phyloP scores from a whole-genome alignment of 2,888 invertebrate species.

The Phortica magna region DNA sequence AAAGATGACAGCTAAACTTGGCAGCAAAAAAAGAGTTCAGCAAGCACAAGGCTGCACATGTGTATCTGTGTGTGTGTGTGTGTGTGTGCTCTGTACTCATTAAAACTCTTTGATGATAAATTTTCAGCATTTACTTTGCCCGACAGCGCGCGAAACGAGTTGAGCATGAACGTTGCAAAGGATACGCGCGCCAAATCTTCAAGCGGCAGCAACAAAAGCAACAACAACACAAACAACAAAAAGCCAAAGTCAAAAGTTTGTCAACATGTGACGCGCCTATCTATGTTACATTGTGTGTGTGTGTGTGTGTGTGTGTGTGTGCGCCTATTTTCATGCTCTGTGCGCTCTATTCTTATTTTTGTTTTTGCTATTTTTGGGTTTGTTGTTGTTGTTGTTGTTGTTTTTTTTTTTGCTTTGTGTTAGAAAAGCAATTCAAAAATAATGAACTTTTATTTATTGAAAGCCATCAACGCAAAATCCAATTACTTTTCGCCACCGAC shows the following conservation, averaged over 20 bases:
- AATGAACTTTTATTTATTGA: conserved; percentile 51
- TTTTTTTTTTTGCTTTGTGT: conserved; percentile 34
- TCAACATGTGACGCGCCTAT: conserved; percentile 5
- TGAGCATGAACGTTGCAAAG: too few species aligned
- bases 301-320: neutral
- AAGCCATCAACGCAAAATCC: conserved; percentile 49
- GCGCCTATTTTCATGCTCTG: conserved; percentile 24
- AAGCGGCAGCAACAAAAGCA: neutral
- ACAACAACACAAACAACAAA: neutral
- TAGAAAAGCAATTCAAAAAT: conserved; percentile 55
- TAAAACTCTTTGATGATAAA: conserved; percentile 36
- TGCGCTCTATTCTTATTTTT: neutral
- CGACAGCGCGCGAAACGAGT: neutral
- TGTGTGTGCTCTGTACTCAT: conserved; percentile 24
- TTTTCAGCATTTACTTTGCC: conserved; percentile 31
- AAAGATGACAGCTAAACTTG: conserved; percentile 25
- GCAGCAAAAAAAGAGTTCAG: conserved; percentile 18
- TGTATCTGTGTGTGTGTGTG: neutral
- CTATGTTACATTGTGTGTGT: neutral
- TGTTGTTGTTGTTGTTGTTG: too few species aligned
- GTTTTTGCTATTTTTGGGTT: conserved; percentile 3
- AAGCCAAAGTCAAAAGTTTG: conserved; percentile 1
- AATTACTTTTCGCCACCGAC: conserved; percentile 36
- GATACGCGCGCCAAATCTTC: neutral
- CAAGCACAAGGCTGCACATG: conserved; percentile 13